Evolutionary conservation across 2,113 vertebrate genomes (phyloP), one percentile per base, ranked within the genome.

Genomic region (Pavo muticus): DNA sequence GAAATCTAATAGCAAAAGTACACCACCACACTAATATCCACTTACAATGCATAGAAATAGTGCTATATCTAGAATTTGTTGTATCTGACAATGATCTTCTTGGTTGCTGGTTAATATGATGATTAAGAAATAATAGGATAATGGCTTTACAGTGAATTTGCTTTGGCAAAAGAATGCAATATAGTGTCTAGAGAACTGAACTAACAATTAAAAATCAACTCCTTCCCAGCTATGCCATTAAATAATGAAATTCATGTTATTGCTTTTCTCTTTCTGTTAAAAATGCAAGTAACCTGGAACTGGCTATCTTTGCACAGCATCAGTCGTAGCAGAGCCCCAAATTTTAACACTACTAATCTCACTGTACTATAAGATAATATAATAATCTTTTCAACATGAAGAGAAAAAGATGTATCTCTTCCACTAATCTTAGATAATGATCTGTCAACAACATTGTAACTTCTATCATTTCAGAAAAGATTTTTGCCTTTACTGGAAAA

Each of bases 151-250:
- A 19, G 4, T 10, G 6, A 57, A 8, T 77, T 30, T 52, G 6
- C n/a, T 52, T 57, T 59, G 42, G 30, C 37, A 78, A 37, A 75
- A n/a, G 15, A 85, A 17, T 37, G 29, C 59, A 72, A 57, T 30
- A 5, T 5, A n/a, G 39, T 52, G 14, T 52, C 21, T 74, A 67
- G 29, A 65, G 75, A 85, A 37, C 10, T 40, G 52, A 32, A 40
- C 9, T 18, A 15, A 45, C 19, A 56, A 77, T 68, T 32, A 63
- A 82, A n/a, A 1, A 78, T 19, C 11, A 81, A 9, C 25, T 67
- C 11, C 20, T 48, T 61, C 29, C 35, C 32, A 19, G 1, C 39
- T 35, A 6, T 45, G 15, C 15, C 48, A 50, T 1, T 0, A 14
- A 40, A 32, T 39, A 2, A 3, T 29, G 35, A n/a, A 56, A 45